Conservation (phyloP, 2,113 vertebrate species). For the Dipodomys spectabilis region DNA sequence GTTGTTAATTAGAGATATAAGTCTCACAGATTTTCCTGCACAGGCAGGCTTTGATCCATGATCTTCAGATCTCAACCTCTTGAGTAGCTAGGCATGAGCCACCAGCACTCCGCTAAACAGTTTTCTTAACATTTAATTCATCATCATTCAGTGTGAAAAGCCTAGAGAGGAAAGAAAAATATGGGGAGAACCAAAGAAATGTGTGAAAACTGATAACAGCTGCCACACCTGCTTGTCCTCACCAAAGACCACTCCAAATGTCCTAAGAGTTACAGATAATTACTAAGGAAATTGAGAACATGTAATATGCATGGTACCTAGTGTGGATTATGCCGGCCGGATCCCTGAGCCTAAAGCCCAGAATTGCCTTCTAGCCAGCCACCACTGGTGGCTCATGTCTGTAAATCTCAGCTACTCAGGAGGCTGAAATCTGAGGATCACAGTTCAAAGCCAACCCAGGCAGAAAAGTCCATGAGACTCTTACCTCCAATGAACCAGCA, state of each 20-base stretch:
- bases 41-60: too few species aligned
- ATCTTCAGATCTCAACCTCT: too few species aligned
- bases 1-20: too few species aligned
- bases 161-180: background rate
- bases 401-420: too few species aligned
- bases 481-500: too few species aligned
- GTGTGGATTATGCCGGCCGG: background rate
- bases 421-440: too few species aligned
- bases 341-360: background rate
- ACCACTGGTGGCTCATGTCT: too few species aligned
- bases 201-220: background rate
- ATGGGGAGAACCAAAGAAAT: background rate
- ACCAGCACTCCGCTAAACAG: background rate
- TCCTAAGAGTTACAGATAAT: background rate
- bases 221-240: background rate
- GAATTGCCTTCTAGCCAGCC: background rate
- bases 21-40: too few species aligned
- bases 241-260: background rate
- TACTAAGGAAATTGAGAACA: background rate
- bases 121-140: slow-evolving; percentile 50
- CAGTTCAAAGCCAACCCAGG: too few species aligned
- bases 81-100: too few species aligned
- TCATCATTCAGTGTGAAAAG: slow-evolving; percentile 8
- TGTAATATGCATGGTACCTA: background rate
- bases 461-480: too few species aligned